phyloP scores from a whole-genome alignment of 2,888 invertebrate species.

The Uropetala carovei region DNA sequence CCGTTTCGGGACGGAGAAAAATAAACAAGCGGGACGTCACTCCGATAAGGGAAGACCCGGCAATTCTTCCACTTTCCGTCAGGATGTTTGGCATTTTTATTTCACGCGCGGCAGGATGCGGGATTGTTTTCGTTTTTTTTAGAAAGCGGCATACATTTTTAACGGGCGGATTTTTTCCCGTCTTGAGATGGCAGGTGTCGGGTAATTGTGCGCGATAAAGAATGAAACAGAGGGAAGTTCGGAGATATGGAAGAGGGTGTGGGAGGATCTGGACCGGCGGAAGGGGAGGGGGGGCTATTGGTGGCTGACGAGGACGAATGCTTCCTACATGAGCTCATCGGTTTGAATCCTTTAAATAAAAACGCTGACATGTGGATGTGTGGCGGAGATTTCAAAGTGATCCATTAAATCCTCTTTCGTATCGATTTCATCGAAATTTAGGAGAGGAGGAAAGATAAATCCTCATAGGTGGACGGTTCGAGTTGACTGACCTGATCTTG shows the following conservation, averaged over 20 bases:
- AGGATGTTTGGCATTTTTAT: not conserved
- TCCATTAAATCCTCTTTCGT: not conserved
- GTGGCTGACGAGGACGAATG: not conserved
- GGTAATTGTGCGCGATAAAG: constrained; percentile 4
- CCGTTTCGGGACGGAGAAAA: not conserved
- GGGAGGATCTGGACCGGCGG: not conserved
- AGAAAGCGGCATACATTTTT: constrained; percentile 43
- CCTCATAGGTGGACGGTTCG: not conserved
- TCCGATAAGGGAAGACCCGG: not conserved
- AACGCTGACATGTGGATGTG: not conserved
- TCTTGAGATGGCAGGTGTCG: constrained; percentile 36
- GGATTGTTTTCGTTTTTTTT: not conserved
- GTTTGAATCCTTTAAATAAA: not conserved
- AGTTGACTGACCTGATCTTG: not conserved
- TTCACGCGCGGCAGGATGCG: not conserved
- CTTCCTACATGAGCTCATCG: constrained; percentile 17
- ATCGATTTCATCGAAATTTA: not conserved
- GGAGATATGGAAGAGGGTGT: not conserved
- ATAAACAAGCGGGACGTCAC: constrained; percentile 5
- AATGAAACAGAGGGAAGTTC: constrained; percentile 10
- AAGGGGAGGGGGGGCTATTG: not conserved
- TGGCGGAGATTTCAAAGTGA: not conserved
- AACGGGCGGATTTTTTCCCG: not conserved
- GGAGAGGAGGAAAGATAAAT: constrained; percentile 4
- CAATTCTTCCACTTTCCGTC: constrained; percentile 46